Base-by-base conservation (phyloP, 2,113 vertebrate species). In the Urocolius indicus region DNA sequence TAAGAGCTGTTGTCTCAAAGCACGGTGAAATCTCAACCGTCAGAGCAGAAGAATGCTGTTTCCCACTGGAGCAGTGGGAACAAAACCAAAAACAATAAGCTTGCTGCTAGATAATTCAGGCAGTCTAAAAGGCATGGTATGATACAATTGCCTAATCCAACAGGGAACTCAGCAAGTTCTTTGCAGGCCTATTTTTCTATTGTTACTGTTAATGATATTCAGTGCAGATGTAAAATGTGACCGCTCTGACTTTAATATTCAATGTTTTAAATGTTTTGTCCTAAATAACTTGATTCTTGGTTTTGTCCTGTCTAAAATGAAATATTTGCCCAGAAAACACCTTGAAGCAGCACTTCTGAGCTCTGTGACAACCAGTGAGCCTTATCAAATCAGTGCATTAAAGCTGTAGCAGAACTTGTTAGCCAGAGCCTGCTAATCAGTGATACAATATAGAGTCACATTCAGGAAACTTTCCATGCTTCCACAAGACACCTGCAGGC, bases 301-400 rank as follows among this genome's bases (percentile, higher is more conserved):
- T 51, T 55, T n/a, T 84, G 29, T 57, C 34, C 65, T 86, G 76
- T 86, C 83, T 78, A 36, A 87, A 94, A 92, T 84, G 29, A 89
- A 86, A 89, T 74, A 73, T 74, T 32, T 82, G 4, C 36, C 63
- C 45, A 66, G 20, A 58, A 85, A 83, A 73, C 32, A 66, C 48
- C 49, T 57, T 52, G 66, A 78, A 90, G 49, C 41, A 84, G 45
- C 61, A 22, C 57, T 92, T 92, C 43, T 84, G 72, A 72, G 57
- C 57, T 72, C 48, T 46, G 45, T 78, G 84, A 72, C 77, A 96
- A 20, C 13, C 29, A 27, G 30, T 13, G 66, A 78, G 69, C 29
- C 45, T 89, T 87, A 68, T 41, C 61, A 72, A 57, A 65, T 48
- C 80, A 81, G 30, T 65, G 69, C 84, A 87, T 96, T 89, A 82